Evolutionary conservation across 2,797 vertebrate genomes (phyloP).

Genomic region (Chelon auratus): DNA sequence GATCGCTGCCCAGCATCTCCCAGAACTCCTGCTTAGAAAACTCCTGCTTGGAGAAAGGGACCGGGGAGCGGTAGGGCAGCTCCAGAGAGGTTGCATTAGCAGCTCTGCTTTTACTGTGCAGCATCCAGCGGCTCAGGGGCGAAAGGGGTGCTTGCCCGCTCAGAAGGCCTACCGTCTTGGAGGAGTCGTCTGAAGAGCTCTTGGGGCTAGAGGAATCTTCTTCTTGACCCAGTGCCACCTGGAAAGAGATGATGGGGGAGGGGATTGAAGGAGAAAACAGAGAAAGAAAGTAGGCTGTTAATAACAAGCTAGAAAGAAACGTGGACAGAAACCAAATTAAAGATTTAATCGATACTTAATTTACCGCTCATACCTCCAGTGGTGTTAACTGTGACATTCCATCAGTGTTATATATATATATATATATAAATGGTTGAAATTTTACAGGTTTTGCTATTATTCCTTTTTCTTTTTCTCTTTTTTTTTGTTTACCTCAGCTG

Average conservation of each 20-base stretch:
- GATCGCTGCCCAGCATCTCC: constrained; percentile 90
- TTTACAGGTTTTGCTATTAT: constrained; percentile 59
- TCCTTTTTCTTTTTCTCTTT: constrained; percentile 56
- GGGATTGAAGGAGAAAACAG: constrained; percentile 32
- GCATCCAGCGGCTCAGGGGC: constrained; percentile 86
- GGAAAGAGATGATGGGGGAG: constrained; percentile 28
- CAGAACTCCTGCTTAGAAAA: constrained; percentile 91
- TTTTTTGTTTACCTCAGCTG: constrained; percentile 59
- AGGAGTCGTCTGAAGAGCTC: constrained; percentile 78
- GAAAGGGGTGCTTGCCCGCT: constrained; percentile 81
- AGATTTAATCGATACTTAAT: constrained; percentile 81
- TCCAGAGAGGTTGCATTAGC: constrained; percentile 89
- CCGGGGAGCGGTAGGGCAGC: constrained; percentile 87
- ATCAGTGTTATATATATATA: constrained; percentile 69
- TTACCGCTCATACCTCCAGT: constrained; percentile 69
- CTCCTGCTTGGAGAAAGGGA: constrained; percentile 87
- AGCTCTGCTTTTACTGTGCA: constrained; percentile 82
- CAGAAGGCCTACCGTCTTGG: constrained; percentile 82
- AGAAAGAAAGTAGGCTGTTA: constrained; percentile 58
- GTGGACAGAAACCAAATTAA: constrained; percentile 72
- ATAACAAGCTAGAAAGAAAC: constrained; percentile 63
- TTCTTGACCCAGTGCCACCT: constrained; percentile 91
- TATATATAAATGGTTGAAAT: constrained; percentile 55
- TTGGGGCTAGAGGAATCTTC: constrained; percentile 82
- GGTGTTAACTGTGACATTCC: constrained; percentile 72